phyloP scores from a whole-genome alignment of 2,888 invertebrate genomes.

The Papilio elwesi region DNA sequence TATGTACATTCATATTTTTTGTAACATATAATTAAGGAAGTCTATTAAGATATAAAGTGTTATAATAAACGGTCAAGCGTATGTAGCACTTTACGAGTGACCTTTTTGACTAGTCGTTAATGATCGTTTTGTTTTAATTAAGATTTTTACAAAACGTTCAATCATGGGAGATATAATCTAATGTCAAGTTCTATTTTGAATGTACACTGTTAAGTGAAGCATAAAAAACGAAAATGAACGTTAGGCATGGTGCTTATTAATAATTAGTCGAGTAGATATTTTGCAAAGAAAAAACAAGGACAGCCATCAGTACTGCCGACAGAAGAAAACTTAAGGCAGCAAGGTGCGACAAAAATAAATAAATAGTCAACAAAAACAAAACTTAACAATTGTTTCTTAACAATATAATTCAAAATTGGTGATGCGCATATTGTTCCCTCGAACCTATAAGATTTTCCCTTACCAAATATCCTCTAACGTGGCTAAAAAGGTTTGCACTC shows the following conservation, averaged over 20 bases:
- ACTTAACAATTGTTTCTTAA: not conserved
- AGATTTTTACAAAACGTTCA: conserved; percentile 37
- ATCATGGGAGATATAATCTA: conserved; percentile 37
- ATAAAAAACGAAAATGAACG: not conserved
- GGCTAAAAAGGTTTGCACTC: too few species aligned
- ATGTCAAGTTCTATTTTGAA: conserved; percentile 26
- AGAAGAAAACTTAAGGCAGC: too few species aligned
- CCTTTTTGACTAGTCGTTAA: conserved; percentile 37
- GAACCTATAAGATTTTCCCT: too few species aligned
- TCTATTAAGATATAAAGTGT: conserved; percentile 28
- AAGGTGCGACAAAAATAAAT: too few species aligned
- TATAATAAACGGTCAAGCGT: conserved; percentile 29
- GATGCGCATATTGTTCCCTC: too few species aligned
- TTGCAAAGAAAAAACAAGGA: too few species aligned
- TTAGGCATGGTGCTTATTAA: not conserved
- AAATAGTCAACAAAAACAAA: not conserved
- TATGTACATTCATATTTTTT: conserved; percentile 33
- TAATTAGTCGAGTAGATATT: not conserved
- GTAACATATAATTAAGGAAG: conserved; percentile 38
- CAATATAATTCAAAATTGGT: too few species aligned
- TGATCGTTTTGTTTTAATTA: conserved; percentile 40
- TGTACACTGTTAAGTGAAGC: not conserved
- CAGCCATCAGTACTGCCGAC: too few species aligned
- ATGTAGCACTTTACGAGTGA: conserved; percentile 21
- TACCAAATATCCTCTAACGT: too few species aligned